Evolutionary conservation across 2,113 vertebrate genomes (phyloP).

Genomic region (Periophthalmodon schlosseri): DNA sequence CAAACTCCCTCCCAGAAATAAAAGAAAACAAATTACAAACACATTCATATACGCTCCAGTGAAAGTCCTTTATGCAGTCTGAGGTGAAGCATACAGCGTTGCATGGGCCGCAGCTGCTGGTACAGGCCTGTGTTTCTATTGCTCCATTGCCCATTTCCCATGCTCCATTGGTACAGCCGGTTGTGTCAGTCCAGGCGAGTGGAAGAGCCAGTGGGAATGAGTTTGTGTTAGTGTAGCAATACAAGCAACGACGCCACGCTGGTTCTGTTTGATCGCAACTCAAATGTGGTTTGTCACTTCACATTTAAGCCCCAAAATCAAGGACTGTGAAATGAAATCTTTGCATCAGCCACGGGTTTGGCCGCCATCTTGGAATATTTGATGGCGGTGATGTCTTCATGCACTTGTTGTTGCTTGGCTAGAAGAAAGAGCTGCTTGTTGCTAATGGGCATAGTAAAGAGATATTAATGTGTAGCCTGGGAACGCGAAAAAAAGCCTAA

Average conservation of each 20-base stretch:
- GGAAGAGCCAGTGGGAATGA: constrained; percentile 39
- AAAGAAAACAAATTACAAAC: neutral
- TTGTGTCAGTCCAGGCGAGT: constrained; percentile 37
- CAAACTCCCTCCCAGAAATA: neutral
- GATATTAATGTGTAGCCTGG: too few relatives aligned
- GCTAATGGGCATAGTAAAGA: neutral
- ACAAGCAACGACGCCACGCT: constrained; percentile 24
- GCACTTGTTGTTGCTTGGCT: neutral
- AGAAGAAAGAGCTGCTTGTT: neutral
- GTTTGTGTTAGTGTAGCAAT: constrained; percentile 25
- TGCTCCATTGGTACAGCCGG: constrained; percentile 54
- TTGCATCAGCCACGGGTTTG: neutral
- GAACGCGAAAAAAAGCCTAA: too few relatives aligned
- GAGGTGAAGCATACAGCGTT: constrained; percentile 21
- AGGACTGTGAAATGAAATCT: neutral
- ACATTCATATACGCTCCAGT: neutral
- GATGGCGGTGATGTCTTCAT: neutral
- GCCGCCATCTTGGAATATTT: neutral
- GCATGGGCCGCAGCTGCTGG: constrained; percentile 55
- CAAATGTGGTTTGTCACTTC: constrained; percentile 12
- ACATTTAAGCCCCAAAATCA: constrained; percentile 1
- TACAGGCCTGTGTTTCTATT: constrained; percentile 26
- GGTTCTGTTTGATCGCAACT: constrained; percentile 33
- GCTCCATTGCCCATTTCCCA: constrained; percentile 48
- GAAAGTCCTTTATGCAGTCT: constrained; percentile 1